Evolutionary conservation across 2,888 invertebrate species (phyloP).

Genomic region (Epinotia ramella): DNA sequence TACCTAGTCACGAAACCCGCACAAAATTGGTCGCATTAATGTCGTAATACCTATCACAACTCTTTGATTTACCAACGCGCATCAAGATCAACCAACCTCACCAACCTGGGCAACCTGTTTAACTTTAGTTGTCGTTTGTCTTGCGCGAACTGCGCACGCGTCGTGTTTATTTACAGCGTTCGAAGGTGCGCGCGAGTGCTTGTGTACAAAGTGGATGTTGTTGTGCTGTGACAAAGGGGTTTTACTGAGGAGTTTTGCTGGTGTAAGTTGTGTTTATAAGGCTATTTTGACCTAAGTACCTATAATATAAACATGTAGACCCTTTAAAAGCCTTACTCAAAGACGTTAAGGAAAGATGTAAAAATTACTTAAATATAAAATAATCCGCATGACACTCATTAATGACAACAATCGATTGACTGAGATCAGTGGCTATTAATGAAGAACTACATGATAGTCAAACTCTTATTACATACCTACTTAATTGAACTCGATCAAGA

Average conservation of each 20-base stretch:
- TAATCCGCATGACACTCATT: too few species aligned
- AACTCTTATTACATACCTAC: too few species aligned
- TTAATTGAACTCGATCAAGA: too few species aligned
- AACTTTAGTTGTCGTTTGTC: slow-evolving; percentile 4
- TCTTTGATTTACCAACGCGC: not conserved
- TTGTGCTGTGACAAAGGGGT: slow-evolving; percentile 29
- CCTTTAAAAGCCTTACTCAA: too few species aligned
- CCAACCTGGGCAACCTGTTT: slow-evolving; percentile 7
- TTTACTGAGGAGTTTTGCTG: slow-evolving; percentile 3
- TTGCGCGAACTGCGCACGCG: slow-evolving; percentile 18
- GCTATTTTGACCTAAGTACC: too few species aligned
- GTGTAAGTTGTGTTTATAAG: slow-evolving; percentile 24
- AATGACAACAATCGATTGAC: too few species aligned
- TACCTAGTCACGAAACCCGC: not conserved
- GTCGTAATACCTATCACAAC: not conserved
- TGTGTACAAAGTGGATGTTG: slow-evolving; percentile 11
- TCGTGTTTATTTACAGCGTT: not conserved
- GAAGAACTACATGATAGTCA: too few species aligned
- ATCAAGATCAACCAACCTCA: not conserved
- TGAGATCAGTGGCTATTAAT: too few species aligned
- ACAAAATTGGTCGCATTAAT: not conserved
- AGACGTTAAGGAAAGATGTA: too few species aligned
- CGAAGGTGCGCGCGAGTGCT: slow-evolving; percentile 17
- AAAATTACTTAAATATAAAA: too few species aligned
- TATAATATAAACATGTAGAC: too few species aligned